Conservation (phyloP, 2,888 invertebrate species). For the Electrophaes corylata region DNA sequence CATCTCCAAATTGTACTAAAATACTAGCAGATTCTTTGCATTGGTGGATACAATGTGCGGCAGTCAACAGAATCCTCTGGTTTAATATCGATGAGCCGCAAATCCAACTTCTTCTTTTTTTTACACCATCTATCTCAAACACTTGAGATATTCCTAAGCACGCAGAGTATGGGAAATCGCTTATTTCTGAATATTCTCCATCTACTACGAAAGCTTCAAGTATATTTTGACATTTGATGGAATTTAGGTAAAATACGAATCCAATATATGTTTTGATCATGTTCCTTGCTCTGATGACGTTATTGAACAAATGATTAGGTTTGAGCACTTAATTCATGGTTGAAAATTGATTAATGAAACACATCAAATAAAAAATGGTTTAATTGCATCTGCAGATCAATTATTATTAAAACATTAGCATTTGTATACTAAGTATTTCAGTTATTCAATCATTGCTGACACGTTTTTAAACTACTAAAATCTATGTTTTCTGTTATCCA, state of each 20-base stretch:
- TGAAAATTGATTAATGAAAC: too few relatives aligned
- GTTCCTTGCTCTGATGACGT: background rate
- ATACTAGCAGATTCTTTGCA: constrained; percentile 18
- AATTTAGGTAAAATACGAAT: background rate
- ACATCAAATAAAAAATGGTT: too few relatives aligned
- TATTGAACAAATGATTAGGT: too few relatives aligned
- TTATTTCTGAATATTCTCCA: background rate
- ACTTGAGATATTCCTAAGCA: background rate
- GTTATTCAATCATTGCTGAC: too few relatives aligned
- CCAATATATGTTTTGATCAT: constrained; percentile 4
- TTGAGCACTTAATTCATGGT: too few relatives aligned
- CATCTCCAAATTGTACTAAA: constrained; percentile 32
- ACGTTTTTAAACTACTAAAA: too few relatives aligned
- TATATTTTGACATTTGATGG: background rate
- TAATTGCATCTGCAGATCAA: too few relatives aligned
- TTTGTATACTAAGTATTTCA: too few relatives aligned
- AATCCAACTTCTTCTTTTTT: constrained; percentile 24
- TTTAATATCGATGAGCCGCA: constrained; percentile 56
- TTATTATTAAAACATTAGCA: too few relatives aligned
- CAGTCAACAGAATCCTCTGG: constrained; percentile 47
- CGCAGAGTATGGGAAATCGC: constrained; percentile 1
- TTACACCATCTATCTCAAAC: background rate
- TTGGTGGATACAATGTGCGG: constrained; percentile 47
- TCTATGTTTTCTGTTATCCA: too few relatives aligned
- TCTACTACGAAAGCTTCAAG: constrained; percentile 1